Conservation (phyloP, 2,797 vertebrate genomes). For the Poeciliopsis paucimaculata region DNA sequence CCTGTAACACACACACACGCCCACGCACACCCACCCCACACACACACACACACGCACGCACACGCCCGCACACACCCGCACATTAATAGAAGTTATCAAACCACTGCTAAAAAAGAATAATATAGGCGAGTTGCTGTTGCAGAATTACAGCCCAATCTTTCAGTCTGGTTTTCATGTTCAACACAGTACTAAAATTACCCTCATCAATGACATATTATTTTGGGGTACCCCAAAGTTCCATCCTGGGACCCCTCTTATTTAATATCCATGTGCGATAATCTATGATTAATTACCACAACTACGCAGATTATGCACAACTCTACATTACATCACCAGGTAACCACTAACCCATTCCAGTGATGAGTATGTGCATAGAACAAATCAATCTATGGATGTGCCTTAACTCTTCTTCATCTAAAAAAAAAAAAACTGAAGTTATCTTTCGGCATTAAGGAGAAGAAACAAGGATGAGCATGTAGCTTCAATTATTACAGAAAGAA, state of each 20-base stretch:
- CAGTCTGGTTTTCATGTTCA: background rate
- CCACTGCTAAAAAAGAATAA: background rate
- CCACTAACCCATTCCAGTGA: background rate
- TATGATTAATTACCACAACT: background rate
- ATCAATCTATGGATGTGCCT: background rate
- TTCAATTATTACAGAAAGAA: background rate
- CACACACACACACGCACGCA: no score
- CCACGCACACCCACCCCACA: no score
- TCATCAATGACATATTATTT: background rate
- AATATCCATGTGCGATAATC: background rate
- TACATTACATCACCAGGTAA: background rate
- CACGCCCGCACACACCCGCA: no score
- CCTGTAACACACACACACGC: slow-evolving; percentile 71
- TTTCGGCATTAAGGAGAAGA: background rate
- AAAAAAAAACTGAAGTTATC: background rate
- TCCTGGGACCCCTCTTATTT: background rate
- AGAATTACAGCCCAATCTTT: background rate
- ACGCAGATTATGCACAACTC: background rate
- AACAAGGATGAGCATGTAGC: background rate
- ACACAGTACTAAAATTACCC: background rate
- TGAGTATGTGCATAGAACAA: background rate
- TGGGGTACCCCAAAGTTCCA: background rate
- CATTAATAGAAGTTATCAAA: background rate
- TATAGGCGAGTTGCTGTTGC: background rate
- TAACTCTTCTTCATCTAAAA: background rate